Conservation (phyloP, 2,888 invertebrate species). For the Lymantria dispar region DNA sequence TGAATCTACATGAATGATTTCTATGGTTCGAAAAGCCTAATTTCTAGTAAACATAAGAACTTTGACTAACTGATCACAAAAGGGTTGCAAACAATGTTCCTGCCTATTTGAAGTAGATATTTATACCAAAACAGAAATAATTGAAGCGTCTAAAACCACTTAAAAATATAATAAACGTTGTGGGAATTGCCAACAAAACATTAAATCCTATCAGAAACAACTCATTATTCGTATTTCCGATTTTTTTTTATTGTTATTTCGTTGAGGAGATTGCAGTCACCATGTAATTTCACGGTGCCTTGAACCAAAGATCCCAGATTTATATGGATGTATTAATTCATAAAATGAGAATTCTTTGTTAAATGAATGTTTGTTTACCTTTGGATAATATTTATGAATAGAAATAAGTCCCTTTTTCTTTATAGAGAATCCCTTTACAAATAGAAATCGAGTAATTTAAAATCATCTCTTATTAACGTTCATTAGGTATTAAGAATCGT, state of each 20-base stretch:
- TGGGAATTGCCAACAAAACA: constrained; percentile 27
- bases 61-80: too few species aligned
- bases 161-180: constrained; percentile 29
- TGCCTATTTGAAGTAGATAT: too few species aligned
- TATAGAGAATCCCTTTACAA: too few species aligned
- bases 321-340: constrained; percentile 32
- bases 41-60: too few species aligned
- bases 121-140: not conserved
- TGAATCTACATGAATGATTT: too few species aligned
- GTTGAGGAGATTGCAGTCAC: constrained; percentile 32
- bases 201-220: constrained; percentile 31
- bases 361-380: constrained; percentile 7
- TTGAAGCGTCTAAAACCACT: not conserved
- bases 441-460: too few species aligned
- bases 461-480: too few species aligned
- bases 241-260: constrained; percentile 35
- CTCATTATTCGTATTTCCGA: constrained; percentile 37
- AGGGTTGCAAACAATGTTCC: too few species aligned
- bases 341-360: constrained; percentile 26
- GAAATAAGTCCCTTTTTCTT: too few species aligned
- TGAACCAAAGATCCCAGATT: constrained; percentile 19
- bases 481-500: too few species aligned
- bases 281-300: constrained; percentile 48
- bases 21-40: too few species aligned
- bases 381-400: too few species aligned